phyloP scores from a whole-genome alignment of 35 echinoderm and acorn worm species.

The Ophioderma brevispina region DNA sequence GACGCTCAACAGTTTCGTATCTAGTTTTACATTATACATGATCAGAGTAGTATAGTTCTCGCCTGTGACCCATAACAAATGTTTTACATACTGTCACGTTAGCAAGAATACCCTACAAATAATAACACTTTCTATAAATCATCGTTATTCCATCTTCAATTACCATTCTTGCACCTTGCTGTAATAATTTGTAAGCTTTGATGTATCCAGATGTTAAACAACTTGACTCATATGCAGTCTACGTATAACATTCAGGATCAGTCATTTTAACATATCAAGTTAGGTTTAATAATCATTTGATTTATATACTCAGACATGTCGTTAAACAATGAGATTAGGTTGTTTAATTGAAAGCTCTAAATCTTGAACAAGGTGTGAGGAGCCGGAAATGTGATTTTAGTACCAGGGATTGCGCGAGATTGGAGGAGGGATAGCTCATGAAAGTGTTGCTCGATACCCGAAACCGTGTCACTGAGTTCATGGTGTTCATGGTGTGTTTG shows the following conservation, averaged over 20 bases:
- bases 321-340: neutral
- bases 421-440: too few relatives aligned
- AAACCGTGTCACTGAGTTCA: too few relatives aligned
- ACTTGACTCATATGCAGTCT: neutral
- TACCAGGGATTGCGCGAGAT: neutral
- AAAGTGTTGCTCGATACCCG: too few relatives aligned
- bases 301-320: neutral
- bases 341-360: neutral
- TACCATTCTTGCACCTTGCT: neutral
- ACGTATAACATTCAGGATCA: neutral
- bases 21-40: too few relatives aligned
- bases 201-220: neutral
- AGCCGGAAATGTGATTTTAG: conserved; percentile 1
- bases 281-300: neutral
- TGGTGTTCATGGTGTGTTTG: too few relatives aligned
- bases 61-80: too few relatives aligned
- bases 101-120: too few relatives aligned
- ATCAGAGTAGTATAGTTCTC: too few relatives aligned
- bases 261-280: neutral
- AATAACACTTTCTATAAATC: conserved; percentile 2
- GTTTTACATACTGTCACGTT: too few relatives aligned
- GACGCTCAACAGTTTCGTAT: too few relatives aligned
- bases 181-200: neutral
- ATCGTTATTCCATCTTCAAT: neutral
- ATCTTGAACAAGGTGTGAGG: neutral